Base-by-base conservation (phyloP, 2,888 invertebrate species). In the Flexamia atlantica region DNA sequence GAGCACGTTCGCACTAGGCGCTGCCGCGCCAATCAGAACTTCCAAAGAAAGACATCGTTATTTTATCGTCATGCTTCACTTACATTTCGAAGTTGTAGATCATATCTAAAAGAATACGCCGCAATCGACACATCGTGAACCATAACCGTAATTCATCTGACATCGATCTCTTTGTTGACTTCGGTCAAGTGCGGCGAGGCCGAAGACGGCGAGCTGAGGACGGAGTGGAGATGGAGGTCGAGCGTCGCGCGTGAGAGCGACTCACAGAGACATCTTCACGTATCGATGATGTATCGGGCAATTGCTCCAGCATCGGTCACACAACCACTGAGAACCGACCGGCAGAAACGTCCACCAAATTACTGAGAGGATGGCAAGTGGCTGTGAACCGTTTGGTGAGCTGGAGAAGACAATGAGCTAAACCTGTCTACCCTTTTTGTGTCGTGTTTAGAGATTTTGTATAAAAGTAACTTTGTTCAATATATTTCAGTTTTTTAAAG, bases 271-370 rank as follows among this genome's bases (percentile, higher is more conserved):
- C 57, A 57, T 23, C 14, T 57, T 23, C 57, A 57, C 57, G 57
- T 57, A 57, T 57, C 23, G 57, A 57, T 57, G 57, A 57, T n/a
- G 57, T 57, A 57, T 57, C 57, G 57, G 57, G 3, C 57, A 57
- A 57, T 57, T 23, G 57, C 36, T 3, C 23, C 57, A 57, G 57
- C 57, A 57, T 57, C 57, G 5, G 57, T 57, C 10, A 57, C 57
- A 57, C 57, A 23, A 9, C 57, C 57, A 23, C 23, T 17, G 23
- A n/a, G 57, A 57, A 57, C 57, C 23, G 23, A 5, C 12, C 57
- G 2, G 57, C 2, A 3, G 36, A 36, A 36, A 7, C 36, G 36
- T 36, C 36, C 36, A 36, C 36, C 4, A n/a, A 36, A 36, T 7
- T 36, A 36, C 5, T 36, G 36, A 4, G 9, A 7, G 36, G 36